Base-by-base conservation (phyloP, 1,140 invertebrate genomes). In the Drosophila insularis region DNA sequence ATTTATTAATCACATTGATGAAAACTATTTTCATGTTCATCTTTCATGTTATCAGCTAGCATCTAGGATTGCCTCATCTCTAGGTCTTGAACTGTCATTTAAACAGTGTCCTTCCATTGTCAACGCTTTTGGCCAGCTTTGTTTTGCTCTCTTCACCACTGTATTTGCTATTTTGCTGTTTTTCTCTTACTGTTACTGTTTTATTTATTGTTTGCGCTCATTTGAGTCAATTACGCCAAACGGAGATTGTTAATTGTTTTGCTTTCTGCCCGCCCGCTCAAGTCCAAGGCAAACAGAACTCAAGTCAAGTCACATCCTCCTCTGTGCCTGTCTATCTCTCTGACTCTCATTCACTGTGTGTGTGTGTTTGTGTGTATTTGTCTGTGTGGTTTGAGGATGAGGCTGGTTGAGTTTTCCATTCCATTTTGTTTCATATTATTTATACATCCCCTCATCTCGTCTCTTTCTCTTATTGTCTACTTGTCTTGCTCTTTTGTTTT, bases 181-280 rank as follows among this genome's bases (percentile, higher is more conserved):
- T 19, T 50, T 8, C 39, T 61, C 17, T 59, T 63, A 55, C 77
- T 63, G 75, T 86, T 81, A 68, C 81, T 86, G 81, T 74, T 86
- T 86, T 86, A 86, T 86, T 86, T 79, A 86, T 86, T 86, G 81
- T 86, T 86, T 86, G 81, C 82, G 71, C 82, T 81, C 67, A 86
- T 86, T 86, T 86, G 82, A 86, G 82, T 86, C 82, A 86, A 86
- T 86, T 86, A 86, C 80, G 63, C 70, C 78, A 78, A 85, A 81
- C 78, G 81, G 78, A 86, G 82, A 86, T 86, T 86, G 81, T 86
- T 86, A 86, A 86, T 86, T 86, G 82, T 86, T 86, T 86, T 79
- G 71, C 58, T 71, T 58, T 35, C 80, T 64, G 23, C 50, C 60
- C 67, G 46, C 61, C 35, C 62, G 64, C 63, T 81, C 69, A 81